Base-by-base conservation (phyloP, 1,140 invertebrate species). In the Frieseomelitta varia region DNA sequence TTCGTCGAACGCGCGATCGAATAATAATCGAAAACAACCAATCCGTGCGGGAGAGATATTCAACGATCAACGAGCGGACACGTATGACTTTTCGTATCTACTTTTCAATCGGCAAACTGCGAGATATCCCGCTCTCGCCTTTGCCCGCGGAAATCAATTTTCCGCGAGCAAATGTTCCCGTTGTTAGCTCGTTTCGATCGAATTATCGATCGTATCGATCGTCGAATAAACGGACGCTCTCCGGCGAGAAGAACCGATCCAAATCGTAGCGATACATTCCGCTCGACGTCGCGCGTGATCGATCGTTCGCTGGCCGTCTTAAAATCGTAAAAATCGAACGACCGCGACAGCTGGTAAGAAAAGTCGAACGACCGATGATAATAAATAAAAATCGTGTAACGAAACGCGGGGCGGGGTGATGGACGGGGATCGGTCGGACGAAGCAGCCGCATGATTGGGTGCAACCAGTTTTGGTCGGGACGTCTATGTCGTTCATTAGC, bases 401-500 rank as follows among this genome's bases (percentile, higher is more conserved):
- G 51, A 58, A 77, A 58, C 51, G n/a, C 30, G 39, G 39, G 39
- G 76, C 10, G 39, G 39, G 19, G 27, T 71, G 81, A 82, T 82
- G 30, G 72, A 82, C 72, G 63, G 61, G 39, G 8, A 30, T 82
- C 63, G 63, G 72, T 72, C 39, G 65, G 19, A 47, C 68, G 82
- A 55, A 73, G 68, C 69, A 72, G n/a, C 77, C 67, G 68, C 47
- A 65, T 73, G 82, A 84, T 84, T 73, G 58, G 76, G 68, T 56
- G 56, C 58, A 65, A 65, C 67, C 82, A 84, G 51, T 79, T 84
- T 79, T 27, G 76, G 39, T n/a, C 53, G 56, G 77, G 24, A 73
- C 47, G 58, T 80, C 27, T 65, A 30, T 73, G 82, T 73, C 69
- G 82, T 84, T 84, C 77, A 80, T 84, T 84, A 84, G 77, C 82